phyloP scores from a whole-genome alignment of 2,113 vertebrate genomes.

The Callipepla californica region DNA sequence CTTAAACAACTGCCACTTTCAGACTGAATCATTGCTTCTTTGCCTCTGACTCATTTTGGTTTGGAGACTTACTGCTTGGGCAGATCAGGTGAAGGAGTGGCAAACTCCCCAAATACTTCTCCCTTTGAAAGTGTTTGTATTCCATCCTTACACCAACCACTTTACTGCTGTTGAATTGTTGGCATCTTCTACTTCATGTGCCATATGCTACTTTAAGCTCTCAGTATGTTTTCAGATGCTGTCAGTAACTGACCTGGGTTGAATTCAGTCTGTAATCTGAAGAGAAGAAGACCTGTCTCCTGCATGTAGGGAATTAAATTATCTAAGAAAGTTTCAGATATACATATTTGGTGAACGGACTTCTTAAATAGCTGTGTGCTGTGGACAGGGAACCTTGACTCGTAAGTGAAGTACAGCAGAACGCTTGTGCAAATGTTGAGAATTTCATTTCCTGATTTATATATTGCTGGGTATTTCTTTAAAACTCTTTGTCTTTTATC shows the following conservation, averaged over 20 bases:
- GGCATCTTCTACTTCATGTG: not conserved
- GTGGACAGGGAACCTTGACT: not conserved
- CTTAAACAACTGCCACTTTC: not conserved
- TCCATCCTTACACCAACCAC: not conserved
- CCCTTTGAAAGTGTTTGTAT: not conserved
- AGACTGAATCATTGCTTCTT: not conserved
- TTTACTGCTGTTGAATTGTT: not conserved
- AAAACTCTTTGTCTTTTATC: not conserved
- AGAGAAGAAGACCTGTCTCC: not conserved
- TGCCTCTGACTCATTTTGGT: not conserved
- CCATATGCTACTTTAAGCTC: not conserved
- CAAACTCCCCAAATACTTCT: not conserved
- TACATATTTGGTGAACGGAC: not conserved
- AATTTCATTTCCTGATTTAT: not conserved
- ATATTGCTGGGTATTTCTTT: not conserved
- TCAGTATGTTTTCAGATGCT: not conserved
- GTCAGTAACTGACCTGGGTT: not conserved
- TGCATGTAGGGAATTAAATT: not conserved
- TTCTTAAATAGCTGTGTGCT: not conserved
- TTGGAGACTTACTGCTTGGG: not conserved
- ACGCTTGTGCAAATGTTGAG: accelerated
- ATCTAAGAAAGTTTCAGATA: not conserved
- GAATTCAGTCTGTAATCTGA: not conserved
- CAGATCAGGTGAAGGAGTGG: not conserved
- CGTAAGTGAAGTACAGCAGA: not conserved